These are phyloP conservation scores for Ormia ochracea DNA, from an alignment of 2,888 invertebrate species.

Conservation along the genomic window DNA sequence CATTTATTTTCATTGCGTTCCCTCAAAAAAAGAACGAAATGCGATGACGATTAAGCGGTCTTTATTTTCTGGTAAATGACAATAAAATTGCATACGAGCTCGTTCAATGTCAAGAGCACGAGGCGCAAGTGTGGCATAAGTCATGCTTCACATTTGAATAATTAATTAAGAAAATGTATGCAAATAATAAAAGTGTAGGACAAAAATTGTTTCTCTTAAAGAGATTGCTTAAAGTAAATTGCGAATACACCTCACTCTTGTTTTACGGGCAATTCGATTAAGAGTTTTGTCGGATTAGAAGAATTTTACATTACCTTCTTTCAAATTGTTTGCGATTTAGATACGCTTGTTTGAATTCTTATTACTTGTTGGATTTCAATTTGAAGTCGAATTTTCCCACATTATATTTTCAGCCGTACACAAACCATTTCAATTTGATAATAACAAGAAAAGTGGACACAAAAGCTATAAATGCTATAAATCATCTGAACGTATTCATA, in stretches of 20 bases:
- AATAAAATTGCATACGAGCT: conserved; percentile 25
- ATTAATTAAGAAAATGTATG: conserved; percentile 19
- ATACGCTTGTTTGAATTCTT: too few relatives aligned
- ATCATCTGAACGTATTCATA: too few relatives aligned
- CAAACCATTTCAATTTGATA: too few relatives aligned
- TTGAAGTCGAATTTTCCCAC: too few relatives aligned
- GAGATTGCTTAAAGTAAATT: not conserved
- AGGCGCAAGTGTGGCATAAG: conserved; percentile 9
- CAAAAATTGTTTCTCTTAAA: not conserved
- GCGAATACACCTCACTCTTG: not conserved
- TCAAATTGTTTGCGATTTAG: too few relatives aligned
- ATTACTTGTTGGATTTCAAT: too few relatives aligned
- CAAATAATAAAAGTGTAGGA: not conserved
- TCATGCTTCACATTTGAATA: conserved; percentile 38
- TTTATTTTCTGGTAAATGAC: conserved; percentile 34
- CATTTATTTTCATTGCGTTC: not conserved
- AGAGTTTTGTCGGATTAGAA: too few relatives aligned
- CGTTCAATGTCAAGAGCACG: conserved; percentile 45
- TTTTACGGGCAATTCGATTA: not conserved
- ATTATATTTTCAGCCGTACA: too few relatives aligned
- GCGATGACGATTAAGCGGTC: conserved; percentile 28
- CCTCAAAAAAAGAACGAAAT: conserved; percentile 14
- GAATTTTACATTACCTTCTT: too few relatives aligned
- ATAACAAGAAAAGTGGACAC: too few relatives aligned
- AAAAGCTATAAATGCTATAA: too few relatives aligned